Conservation (phyloP, 1,140 invertebrate species). For the Lasioglossum baleicum region DNA sequence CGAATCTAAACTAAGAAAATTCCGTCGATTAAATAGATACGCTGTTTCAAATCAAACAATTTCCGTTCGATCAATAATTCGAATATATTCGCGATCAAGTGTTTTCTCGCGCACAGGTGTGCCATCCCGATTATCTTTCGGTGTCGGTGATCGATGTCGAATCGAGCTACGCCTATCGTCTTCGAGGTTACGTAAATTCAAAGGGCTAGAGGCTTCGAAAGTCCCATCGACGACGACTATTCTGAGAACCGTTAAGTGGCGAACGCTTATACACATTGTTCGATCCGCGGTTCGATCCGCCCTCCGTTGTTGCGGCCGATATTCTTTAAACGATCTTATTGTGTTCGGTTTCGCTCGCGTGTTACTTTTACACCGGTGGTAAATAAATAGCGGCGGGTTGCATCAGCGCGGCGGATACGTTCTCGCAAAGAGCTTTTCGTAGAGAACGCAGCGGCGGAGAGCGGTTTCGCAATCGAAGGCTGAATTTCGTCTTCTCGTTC, state of each 20-base stretch:
- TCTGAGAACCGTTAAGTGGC: slow-evolving; percentile 52
- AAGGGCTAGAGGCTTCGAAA: slow-evolving; percentile 53
- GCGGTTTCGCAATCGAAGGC: slow-evolving; percentile 25
- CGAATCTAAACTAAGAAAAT: too few species aligned
- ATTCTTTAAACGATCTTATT: slow-evolving; percentile 56
- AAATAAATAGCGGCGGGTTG: slow-evolving; percentile 39
- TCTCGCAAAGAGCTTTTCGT: background rate
- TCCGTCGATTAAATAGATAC: too few species aligned
- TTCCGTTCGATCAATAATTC: too few species aligned
- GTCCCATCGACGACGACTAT: slow-evolving; percentile 48
- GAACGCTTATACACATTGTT: slow-evolving; percentile 44
- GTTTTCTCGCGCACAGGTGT: slow-evolving; percentile 39
- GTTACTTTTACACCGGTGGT: slow-evolving; percentile 43
- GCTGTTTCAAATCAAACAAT: too few species aligned
- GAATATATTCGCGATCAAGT: too few species aligned
- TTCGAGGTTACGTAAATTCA: slow-evolving; percentile 51
- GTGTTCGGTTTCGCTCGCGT: slow-evolving; percentile 51
- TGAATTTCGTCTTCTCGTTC: slow-evolving; percentile 25
- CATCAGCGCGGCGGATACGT: slow-evolving; percentile 21
- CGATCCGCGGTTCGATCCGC: slow-evolving; percentile 49
- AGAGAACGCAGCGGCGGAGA: background rate
- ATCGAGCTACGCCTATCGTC: slow-evolving; percentile 47
- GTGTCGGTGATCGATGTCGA: slow-evolving; percentile 17
- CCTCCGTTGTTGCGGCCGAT: slow-evolving; percentile 54
- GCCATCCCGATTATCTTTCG: slow-evolving; percentile 7